Conservation (phyloP, 2,113 vertebrate species). For the Mesitornis unicolor region DNA sequence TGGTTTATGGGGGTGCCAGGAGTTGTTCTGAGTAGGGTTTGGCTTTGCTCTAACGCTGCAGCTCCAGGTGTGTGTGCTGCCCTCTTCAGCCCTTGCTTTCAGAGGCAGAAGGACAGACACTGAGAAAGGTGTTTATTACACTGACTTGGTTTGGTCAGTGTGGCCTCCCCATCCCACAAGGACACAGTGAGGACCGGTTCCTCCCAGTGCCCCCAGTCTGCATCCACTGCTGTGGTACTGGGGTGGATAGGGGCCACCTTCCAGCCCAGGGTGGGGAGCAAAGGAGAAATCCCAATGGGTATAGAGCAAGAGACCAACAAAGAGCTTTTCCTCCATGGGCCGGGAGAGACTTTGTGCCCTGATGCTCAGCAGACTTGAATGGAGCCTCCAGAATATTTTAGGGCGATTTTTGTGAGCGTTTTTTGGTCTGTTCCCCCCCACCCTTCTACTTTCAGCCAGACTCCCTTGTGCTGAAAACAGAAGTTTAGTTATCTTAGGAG, state of each 20-base stretch:
- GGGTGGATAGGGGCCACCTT: neutral
- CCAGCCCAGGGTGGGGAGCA: neutral
- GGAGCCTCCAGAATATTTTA: neutral
- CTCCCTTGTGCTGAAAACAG: neutral
- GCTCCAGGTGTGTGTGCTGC: neutral
- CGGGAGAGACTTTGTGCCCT: neutral
- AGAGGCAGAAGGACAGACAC: neutral
- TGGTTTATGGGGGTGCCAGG: neutral
- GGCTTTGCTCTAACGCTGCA: neutral
- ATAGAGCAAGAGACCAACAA: neutral
- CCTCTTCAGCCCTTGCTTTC: neutral
- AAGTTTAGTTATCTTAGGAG: neutral
- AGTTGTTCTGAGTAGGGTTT: neutral
- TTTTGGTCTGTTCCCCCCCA: neutral
- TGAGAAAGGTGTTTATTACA: rapidly evolving
- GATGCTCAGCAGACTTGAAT: neutral
- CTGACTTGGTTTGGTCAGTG: neutral
- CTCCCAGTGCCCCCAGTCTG: neutral
- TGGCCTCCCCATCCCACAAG: rapidly evolving
- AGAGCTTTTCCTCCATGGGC: neutral
- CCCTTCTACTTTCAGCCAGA: neutral
- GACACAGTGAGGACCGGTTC: neutral
- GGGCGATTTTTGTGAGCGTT: neutral
- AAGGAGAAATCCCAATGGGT: neutral
- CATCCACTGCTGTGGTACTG: neutral